Conservation (phyloP, 2,888 invertebrate species). For the Strigamia crassipes region DNA sequence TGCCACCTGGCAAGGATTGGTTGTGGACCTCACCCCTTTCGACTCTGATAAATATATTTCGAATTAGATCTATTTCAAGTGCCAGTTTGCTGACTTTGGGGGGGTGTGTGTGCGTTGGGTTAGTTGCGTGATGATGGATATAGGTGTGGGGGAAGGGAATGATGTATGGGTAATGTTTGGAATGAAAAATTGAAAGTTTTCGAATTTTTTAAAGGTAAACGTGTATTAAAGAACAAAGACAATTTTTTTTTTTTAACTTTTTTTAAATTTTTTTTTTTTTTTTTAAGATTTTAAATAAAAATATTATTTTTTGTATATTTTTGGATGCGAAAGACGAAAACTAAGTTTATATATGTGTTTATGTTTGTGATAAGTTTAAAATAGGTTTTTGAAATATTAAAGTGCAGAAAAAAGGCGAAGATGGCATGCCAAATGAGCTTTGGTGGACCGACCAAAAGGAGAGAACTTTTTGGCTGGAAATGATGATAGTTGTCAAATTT, state of each 20-base stretch:
- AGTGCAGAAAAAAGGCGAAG: not conserved
- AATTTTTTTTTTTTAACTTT: too few species aligned
- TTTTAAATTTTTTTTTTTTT: not conserved
- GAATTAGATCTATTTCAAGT: not conserved
- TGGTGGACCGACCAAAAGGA: slow-evolving; percentile 5
- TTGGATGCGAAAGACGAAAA: not conserved
- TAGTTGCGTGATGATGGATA: not conserved
- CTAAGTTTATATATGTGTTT: not conserved
- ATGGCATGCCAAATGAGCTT: not conserved
- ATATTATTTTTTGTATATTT: not conserved
- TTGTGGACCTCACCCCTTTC: slow-evolving; percentile 19
- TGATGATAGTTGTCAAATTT: not conserved
- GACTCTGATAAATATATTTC: slow-evolving; percentile 21
- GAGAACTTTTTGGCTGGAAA: not conserved
- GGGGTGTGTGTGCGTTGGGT: not conserved
- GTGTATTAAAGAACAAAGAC: not conserved
- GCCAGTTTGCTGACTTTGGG: not conserved
- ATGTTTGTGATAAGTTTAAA: not conserved
- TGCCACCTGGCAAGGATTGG: slow-evolving; percentile 21
- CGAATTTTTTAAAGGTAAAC: not conserved
- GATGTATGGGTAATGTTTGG: not conserved
- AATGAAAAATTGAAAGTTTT: not conserved
- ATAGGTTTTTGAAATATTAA: not conserved
- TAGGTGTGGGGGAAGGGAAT: not conserved
- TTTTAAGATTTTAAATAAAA: not conserved